Percentiles rank a stretch among this genome's conserved stretches.
These are phyloP conservation scores for Syngnathus floridae DNA, from an alignment of 2,113 vertebrate genomes.

Conservation along the genomic window DNA sequence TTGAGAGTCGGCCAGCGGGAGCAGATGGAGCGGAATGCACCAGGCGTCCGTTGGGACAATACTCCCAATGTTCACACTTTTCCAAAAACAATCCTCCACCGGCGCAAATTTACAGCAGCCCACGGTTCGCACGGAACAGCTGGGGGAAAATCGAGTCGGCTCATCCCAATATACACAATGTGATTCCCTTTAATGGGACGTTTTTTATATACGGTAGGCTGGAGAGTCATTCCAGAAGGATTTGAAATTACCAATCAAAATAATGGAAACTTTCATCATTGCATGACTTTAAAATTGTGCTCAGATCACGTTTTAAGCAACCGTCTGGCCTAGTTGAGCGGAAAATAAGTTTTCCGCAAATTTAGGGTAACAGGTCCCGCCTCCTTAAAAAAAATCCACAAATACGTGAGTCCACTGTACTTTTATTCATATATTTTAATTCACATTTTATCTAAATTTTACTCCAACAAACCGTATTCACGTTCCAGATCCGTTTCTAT, in stretches of 20 bases:
- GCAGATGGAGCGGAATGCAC: slow-evolving; percentile 24
- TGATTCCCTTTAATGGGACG: background rate
- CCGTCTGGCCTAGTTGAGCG: background rate
- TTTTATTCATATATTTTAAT: too few relatives aligned
- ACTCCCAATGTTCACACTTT: slow-evolving; percentile 48
- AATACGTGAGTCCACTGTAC: too few relatives aligned
- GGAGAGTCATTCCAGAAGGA: background rate
- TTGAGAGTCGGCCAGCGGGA: slow-evolving; percentile 57
- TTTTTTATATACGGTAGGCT: background rate
- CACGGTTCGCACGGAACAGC: slow-evolving; percentile 57
- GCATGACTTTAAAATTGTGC: background rate
- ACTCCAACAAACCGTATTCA: background rate
- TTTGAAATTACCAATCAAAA: background rate
- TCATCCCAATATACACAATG: slow-evolving; percentile 1
- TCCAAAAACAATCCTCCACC: slow-evolving; percentile 52
- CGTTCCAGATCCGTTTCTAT: background rate
- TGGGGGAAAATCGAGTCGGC: slow-evolving; percentile 26
- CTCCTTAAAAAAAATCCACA: too few relatives aligned
- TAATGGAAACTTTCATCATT: background rate
- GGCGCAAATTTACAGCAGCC: slow-evolving; percentile 55
- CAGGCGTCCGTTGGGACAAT: slow-evolving; percentile 63
- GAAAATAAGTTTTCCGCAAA: background rate
- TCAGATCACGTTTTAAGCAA: background rate
- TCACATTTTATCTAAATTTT: too few relatives aligned
- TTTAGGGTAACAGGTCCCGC: too few relatives aligned